These are phyloP conservation scores for Tachina fera DNA, from an alignment of 2,888 invertebrate species.

Conservation along the genomic window DNA sequence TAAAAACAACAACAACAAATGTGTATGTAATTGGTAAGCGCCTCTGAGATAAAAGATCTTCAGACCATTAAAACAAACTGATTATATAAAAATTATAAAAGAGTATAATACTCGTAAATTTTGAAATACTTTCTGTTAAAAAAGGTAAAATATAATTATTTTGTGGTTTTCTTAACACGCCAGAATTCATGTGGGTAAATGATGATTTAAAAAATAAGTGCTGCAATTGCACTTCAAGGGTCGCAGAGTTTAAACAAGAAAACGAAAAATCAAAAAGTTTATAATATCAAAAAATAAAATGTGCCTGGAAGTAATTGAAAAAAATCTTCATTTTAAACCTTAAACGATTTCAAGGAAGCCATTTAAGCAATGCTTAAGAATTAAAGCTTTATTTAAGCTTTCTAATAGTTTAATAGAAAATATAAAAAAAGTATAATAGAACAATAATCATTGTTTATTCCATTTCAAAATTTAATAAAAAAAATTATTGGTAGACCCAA, in stretches of 20 bases:
- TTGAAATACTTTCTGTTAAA: conserved; percentile 65
- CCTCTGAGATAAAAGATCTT: conserved; percentile 73
- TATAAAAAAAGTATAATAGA: no score
- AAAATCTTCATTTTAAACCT: no score
- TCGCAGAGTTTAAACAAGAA: background rate
- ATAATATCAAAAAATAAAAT: background rate
- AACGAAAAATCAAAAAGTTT: background rate
- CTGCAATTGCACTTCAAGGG: background rate
- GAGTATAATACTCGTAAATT: conserved; percentile 36
- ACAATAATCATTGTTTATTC: no score
- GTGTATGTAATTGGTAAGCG: conserved; percentile 66
- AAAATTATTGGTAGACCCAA: no score
- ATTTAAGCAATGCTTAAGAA: no score
- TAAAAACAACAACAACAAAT: background rate
- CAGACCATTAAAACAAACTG: conserved; percentile 73
- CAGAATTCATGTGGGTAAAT: background rate
- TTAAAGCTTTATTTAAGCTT: no score
- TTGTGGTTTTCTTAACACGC: conserved; percentile 52
- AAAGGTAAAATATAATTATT: conserved; percentile 56
- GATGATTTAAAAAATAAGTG: background rate
- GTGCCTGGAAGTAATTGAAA: no score
- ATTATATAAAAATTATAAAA: conserved; percentile 73
- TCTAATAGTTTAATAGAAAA: no score
- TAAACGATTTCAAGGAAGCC: no score
- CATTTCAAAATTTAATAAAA: no score